Evolutionary conservation across 37 sponge, comb jelly and placozoan species (phyloP).

Genomic region (Mnemiopsis leidyi): DNA sequence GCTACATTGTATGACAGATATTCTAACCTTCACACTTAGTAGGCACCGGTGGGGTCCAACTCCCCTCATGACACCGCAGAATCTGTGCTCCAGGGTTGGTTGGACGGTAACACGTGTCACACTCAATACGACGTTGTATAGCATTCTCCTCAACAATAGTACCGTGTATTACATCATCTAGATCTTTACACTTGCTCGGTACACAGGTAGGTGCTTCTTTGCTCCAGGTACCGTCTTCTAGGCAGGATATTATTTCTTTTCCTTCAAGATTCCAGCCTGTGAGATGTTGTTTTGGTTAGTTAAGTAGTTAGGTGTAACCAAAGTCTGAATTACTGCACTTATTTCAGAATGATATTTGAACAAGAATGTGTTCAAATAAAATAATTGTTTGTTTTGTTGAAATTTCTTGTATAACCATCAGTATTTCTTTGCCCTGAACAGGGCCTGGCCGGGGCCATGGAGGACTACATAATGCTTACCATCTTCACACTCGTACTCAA

Average conservation of each 20-base stretch:
- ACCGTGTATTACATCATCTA: not conserved
- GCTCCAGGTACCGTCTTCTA: constrained; percentile 4
- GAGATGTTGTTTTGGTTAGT: no score
- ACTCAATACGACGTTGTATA: not conserved
- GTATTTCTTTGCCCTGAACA: no score
- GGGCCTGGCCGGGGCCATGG: no score
- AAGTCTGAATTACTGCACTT: no score
- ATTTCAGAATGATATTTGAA: no score
- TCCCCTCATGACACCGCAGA: not conserved
- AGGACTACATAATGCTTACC: no score
- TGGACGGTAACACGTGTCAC: not conserved
- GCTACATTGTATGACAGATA: no score
- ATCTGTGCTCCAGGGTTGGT: not conserved
- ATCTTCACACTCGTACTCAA: constrained; percentile 48
- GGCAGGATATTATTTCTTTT: not conserved
- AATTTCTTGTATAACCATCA: no score
- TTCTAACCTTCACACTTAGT: constrained; percentile 54
- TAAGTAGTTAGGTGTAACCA: no score
- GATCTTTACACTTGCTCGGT: not conserved
- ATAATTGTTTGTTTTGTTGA: no score
- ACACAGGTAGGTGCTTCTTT: not conserved
- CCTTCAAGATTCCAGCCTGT: not conserved
- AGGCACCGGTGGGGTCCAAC: not conserved
- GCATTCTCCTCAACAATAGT: not conserved
- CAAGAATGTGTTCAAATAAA: no score